Base-by-base conservation (phyloP, 2,888 invertebrate genomes). In the Sphecodes monilicornis region DNA sequence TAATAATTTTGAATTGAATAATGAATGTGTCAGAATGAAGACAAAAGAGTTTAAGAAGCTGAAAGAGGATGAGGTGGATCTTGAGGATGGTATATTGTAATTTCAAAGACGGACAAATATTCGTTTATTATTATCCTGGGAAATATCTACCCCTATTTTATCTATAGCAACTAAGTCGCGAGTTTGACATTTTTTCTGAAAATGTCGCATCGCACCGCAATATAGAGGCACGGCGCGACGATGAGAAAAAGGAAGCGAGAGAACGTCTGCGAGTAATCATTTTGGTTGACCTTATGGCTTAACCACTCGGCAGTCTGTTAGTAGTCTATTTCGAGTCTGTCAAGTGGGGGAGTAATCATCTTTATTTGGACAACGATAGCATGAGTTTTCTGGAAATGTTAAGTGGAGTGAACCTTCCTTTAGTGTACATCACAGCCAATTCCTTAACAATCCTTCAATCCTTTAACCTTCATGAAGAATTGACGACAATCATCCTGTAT, bases 201-300 rank as follows among this genome's bases (percentile, higher is more conserved):
- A 80, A 82, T 69, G 54, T 39, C 39, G 18, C 3, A 26, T 41
- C 66, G 6, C 66, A 22, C 50, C 50, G 22, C 22, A 22, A 50
- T 50, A 22, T 50, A 60, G 29, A 41, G 43, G 26, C 16, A 29
- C 50, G 43, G 26, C 16, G 18, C 50, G 70, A 71, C 41, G 70
- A 75, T 32, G 39, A 39, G 64, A 41, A 29, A 32, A 26, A n/a
- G 6, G 43, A 22, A 46, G n/a, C 64, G 41, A 26, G 5, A 22
- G 54, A 78, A 22, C 43, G 43, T 29, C 13, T 26, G 16, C 26
- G 16, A 18, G 71, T 82, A 72, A 82, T 69, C 68, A 29, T 29
- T 46, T 13, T 32, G 82, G 11, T n/a, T 57, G 83, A 83, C 83
- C 83, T 82, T 82, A 83, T 73, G 26, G 57, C 57, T 60, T 60